These are phyloP conservation scores for Chinchilla lanigera DNA, from an alignment of 2,113 vertebrate genomes.

Conservation along the genomic window DNA sequence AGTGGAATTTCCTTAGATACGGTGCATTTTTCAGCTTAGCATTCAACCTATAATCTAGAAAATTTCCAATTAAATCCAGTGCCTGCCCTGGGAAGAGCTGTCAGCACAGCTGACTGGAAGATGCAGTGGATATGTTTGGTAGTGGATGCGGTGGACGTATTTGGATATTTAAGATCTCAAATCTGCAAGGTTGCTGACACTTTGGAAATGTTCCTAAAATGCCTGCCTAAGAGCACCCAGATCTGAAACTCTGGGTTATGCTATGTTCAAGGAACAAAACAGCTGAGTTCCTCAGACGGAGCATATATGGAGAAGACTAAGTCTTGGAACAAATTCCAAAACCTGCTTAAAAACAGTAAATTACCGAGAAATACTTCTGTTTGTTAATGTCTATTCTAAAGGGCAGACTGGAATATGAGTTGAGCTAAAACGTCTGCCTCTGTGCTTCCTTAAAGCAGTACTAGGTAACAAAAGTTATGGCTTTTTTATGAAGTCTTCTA, in stretches of 20 bases:
- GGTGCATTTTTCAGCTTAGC: conserved; percentile 20
- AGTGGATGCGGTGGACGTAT: neutral
- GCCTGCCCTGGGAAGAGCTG: neutral
- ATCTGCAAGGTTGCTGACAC: neutral
- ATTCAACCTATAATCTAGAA: neutral
- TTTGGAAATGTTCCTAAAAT: conserved; percentile 44
- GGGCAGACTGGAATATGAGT: neutral
- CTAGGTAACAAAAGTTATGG: neutral
- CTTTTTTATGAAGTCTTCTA: neutral
- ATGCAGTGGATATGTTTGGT: neutral
- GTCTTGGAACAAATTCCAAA: neutral
- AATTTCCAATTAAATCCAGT: neutral
- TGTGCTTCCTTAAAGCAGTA: neutral
- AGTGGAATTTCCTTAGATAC: conserved; percentile 32
- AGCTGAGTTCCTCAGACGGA: neutral
- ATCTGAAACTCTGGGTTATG: neutral
- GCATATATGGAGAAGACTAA: neutral
- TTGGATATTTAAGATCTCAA: neutral
- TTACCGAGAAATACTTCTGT: neutral
- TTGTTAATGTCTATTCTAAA: neutral
- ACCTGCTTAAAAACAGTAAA: neutral
- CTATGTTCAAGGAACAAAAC: neutral
- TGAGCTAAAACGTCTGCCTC: neutral
- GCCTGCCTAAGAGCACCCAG: neutral
- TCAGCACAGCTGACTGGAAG: conserved; percentile 46